Evolutionary conservation across 2,113 vertebrate genomes (phyloP).

Genomic region (Dinomys branickii): DNA sequence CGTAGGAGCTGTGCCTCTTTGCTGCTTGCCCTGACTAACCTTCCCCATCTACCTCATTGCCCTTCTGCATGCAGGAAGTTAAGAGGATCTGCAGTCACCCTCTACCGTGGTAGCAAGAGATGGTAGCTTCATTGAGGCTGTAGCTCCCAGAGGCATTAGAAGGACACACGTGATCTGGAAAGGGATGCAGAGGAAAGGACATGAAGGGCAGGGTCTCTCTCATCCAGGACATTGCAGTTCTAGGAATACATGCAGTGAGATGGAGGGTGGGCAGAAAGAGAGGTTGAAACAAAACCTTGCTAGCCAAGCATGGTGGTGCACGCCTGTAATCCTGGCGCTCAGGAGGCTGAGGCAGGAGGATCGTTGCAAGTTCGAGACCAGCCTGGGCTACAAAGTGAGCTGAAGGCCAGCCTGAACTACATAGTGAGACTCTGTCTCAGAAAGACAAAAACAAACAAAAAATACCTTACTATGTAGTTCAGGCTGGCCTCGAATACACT

Average conservation of each 20-base stretch:
- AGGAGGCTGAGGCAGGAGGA: too few relatives aligned
- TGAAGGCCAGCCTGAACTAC: too few relatives aligned
- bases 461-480: background rate
- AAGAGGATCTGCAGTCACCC: background rate
- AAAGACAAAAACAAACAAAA: too few relatives aligned
- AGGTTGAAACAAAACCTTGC: constrained; percentile 70
- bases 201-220: constrained; percentile 78
- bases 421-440: too few relatives aligned
- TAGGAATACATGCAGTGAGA: constrained; percentile 68
- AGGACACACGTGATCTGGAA: background rate
- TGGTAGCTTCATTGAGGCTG: background rate
- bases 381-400: too few relatives aligned
- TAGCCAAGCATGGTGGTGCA: too few relatives aligned
- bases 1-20: background rate
- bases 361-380: too few relatives aligned
- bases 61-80: background rate
- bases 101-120: background rate
- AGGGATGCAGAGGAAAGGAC: background rate
- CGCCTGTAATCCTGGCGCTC: too few relatives aligned
- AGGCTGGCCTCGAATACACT: background rate
- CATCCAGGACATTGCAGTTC: constrained; percentile 92
- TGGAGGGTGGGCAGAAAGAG: constrained; percentile 69
- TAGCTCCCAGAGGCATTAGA: background rate
- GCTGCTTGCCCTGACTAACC: background rate
- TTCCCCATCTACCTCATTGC: too few relatives aligned